Evolutionary conservation across 2,113 vertebrate genomes (phyloP).

Genomic region (Catharus minimus): DNA sequence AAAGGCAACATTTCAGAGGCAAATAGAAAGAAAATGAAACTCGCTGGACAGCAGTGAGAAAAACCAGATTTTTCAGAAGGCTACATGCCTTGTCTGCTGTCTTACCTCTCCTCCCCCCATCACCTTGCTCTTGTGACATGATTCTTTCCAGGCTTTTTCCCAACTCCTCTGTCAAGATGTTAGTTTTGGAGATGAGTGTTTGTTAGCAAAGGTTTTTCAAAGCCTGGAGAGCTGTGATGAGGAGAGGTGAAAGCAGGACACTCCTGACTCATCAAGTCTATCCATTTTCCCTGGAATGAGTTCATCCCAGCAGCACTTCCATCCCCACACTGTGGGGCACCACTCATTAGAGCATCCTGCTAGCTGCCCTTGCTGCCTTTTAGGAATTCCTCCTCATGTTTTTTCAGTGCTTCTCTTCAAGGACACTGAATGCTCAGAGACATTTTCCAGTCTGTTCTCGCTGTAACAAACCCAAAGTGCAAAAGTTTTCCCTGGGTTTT

Average conservation of each 20-base stretch:
- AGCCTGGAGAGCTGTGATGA: not conserved
- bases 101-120: not conserved
- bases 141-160: not conserved
- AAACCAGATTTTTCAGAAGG: not conserved
- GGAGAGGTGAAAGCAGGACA: conserved; percentile 34
- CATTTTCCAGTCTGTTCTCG: not conserved
- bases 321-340: not conserved
- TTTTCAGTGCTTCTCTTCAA: not conserved
- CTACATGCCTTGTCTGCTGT: not conserved
- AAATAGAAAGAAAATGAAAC: not conserved
- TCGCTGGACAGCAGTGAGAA: not conserved
- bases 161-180: conserved; percentile 9
- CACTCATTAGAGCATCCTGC: not conserved
- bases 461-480: not conserved
- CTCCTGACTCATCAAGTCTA: not conserved
- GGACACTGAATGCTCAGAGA: not conserved
- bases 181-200: not conserved
- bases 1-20: not conserved
- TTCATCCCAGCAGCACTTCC: not conserved
- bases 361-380: not conserved
- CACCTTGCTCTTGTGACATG: rapidly evolving
- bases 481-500: not conserved
- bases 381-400: not conserved
- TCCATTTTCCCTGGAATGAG: not conserved
- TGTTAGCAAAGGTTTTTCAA: conserved; percentile 7